Percentiles rank a stretch among this genome's conserved stretches.
phyloP scores from a whole-genome alignment of 2,888 invertebrate species.

The Agrotis exclamationis region DNA sequence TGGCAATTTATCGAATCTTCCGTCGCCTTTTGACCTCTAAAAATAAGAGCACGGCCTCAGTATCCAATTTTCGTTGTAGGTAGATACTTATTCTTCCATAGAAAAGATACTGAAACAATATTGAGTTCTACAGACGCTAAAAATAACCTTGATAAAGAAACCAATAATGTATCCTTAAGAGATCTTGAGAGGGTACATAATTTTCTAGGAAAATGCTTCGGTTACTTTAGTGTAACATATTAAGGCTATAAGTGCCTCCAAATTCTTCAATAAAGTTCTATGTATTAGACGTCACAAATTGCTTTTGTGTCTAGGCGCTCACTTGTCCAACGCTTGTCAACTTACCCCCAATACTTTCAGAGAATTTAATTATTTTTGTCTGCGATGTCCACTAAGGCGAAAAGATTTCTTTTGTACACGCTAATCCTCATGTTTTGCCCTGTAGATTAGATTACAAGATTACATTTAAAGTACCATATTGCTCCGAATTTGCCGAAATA shows the following conservation, averaged over 20 bases:
- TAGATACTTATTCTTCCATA: constrained; percentile 4
- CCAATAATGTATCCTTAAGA: constrained; percentile 23
- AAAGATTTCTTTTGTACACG: constrained; percentile 71
- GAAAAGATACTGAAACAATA: constrained; percentile 10
- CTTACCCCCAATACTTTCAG: constrained; percentile 66
- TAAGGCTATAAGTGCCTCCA: constrained; percentile 19
- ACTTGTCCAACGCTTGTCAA: constrained; percentile 15
- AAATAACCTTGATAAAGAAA: constrained; percentile 18
- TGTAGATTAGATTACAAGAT: constrained; percentile 68
- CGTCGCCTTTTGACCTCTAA: constrained; percentile 19
- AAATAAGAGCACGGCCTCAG: constrained; percentile 16
- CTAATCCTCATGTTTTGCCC: constrained; percentile 68
- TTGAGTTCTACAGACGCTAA: constrained; percentile 10
- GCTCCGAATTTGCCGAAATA: constrained; percentile 23
- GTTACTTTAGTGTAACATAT: constrained; percentile 22
- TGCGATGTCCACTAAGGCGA: constrained; percentile 64
- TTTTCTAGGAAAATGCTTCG: constrained; percentile 24
- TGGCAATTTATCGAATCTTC: constrained; percentile 37
- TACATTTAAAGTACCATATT: constrained; percentile 62
- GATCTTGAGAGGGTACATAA: constrained; percentile 2
- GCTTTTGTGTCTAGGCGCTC: constrained; percentile 45
- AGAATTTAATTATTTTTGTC: constrained; percentile 79
- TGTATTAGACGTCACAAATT: constrained; percentile 56
- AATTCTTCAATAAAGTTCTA: constrained; percentile 47
- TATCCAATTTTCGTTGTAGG: constrained; percentile 23